Evolutionary conservation across 2,113 vertebrate species (phyloP), one percentile per base, ranked within the genome.

Genomic region (Cheilinus undulatus): DNA sequence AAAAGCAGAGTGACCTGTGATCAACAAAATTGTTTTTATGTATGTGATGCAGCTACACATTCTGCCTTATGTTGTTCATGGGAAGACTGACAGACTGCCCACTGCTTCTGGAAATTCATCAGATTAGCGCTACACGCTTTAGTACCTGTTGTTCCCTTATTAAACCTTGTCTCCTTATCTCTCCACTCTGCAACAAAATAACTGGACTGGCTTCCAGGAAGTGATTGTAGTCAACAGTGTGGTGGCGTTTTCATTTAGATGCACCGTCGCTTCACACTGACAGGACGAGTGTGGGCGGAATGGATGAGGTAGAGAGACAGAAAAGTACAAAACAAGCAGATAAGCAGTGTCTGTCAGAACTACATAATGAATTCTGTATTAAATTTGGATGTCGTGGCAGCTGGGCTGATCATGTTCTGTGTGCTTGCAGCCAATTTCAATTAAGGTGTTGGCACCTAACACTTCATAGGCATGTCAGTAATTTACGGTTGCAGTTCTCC

Each of bases 111-210:
- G 78, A 67, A 32, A 32, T n/a, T 59, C 2, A 72, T 83, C 79
- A 86, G 71, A 86, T 83, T 60, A 85, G 68, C 46, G 6, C 10
- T 13, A 27, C 48, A 24, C 64, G 56, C 72, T 69, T 45, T 70
- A 45, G 73, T 72, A 68, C 54, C 76, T 60, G 76, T 54, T 57
- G 62, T 79, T 62, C 38, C 57, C 50, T 78, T 78, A 80, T 76
- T 89, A 83, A 76, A 80, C 12, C 34, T n/a, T 10, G 23, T 75
- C 64, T 61, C 42, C 34, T 40, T 30, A 43, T 79, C 71, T 64
- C 54, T 64, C 67, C 46, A 24, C 59, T 43, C 38, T 3, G 60
- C 51, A 67, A 46, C 22, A 43, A 76, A 78, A 62, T 70, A 27
- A 64, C 51, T 77, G 53, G 65, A 36, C 38, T 62, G 63, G 71